Conservation (phyloP, 2,888 invertebrate genomes). For the Beris morrisii region DNA sequence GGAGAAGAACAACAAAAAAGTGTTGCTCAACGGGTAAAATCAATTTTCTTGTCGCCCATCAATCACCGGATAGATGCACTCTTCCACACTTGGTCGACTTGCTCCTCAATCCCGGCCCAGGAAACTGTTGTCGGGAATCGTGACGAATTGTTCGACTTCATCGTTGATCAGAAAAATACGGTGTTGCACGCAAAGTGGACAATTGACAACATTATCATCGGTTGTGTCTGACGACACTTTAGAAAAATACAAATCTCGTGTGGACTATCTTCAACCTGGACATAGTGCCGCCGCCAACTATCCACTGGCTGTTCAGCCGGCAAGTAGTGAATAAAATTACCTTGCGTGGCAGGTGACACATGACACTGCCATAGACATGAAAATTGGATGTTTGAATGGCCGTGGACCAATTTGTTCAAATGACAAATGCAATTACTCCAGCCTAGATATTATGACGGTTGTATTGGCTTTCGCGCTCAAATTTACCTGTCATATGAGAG, state of each 20-base stretch:
- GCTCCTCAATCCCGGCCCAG: no score
- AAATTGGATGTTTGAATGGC: constrained; percentile 31
- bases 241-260: no score
- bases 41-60: constrained; percentile 37
- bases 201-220: no score
- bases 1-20: constrained; percentile 26
- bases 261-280: no score
- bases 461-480: no score
- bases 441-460: constrained; percentile 13
- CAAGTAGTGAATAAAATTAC: constrained; percentile 29
- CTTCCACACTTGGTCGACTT: no score
- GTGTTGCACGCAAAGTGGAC: constrained; percentile 8
- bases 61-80: constrained; percentile 21
- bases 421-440: constrained; percentile 35
- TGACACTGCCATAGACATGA: constrained; percentile 31
- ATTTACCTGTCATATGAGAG: background rate
- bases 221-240: no score
- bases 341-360: constrained; percentile 25
- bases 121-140: background rate
- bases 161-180: background rate
- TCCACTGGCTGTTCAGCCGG: background rate
- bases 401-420: constrained; percentile 36
- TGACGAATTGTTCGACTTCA: background rate
- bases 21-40: constrained; percentile 35
- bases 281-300: no score